Conservation (phyloP, 1,140 invertebrate genomes). For the Zaprionus gabonicus region DNA sequence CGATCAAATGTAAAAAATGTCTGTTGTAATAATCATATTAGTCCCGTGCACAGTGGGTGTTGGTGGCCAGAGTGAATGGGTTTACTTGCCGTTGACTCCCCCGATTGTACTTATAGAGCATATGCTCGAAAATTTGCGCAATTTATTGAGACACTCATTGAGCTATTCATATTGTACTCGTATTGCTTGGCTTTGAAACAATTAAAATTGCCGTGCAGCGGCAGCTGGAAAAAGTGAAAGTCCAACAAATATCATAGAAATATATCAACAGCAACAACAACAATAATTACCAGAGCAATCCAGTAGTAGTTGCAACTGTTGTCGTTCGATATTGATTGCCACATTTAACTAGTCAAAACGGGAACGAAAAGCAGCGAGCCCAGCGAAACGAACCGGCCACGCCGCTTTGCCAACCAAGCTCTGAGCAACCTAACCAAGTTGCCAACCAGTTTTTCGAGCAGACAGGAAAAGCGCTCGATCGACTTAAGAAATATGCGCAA, state of each 20-base stretch:
- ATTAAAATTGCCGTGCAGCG: constrained; percentile 50
- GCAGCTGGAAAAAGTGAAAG: constrained; percentile 68
- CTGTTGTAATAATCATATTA: constrained; percentile 58
- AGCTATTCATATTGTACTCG: constrained; percentile 16
- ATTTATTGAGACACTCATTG: constrained; percentile 26
- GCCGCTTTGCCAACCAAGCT: constrained; percentile 29
- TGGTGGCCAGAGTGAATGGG: constrained; percentile 39
- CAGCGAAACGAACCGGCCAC: constrained; percentile 43
- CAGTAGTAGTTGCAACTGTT: constrained; percentile 46
- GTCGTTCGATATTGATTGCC: constrained; percentile 65
- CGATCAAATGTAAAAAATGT: constrained; percentile 32
- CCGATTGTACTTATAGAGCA: background rate
- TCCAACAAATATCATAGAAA: constrained; percentile 65
- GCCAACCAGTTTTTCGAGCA: constrained; percentile 60
- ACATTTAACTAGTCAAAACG: constrained; percentile 74
- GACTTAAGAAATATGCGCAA: constrained; percentile 61
- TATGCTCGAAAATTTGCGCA: constrained; percentile 13
- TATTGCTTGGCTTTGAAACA: constrained; percentile 31
- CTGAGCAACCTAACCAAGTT: constrained; percentile 39
- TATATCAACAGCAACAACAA: constrained; percentile 50
- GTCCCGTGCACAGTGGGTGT: constrained; percentile 13
- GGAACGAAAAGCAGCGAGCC: constrained; percentile 59
- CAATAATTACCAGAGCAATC: constrained; percentile 16
- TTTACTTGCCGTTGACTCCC: background rate
- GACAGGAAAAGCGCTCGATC: constrained; percentile 59